Evolutionary conservation across 2,797 vertebrate species (phyloP), one percentile per base, ranked within the genome.

Genomic region (Anguilla obscura): DNA sequence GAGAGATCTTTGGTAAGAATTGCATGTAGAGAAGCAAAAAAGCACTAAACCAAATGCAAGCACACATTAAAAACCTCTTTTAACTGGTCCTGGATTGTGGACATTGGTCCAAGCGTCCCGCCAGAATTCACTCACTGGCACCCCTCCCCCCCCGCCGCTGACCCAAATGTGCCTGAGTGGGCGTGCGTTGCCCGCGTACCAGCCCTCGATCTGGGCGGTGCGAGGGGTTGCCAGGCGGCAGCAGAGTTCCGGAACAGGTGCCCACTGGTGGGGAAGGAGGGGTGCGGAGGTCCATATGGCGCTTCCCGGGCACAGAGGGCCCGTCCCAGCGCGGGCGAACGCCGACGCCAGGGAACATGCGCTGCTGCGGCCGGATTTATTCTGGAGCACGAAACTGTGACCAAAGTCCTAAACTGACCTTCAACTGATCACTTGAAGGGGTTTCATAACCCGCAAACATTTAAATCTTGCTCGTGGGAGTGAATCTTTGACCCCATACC

Each of bases 211-310:
- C 90, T 52, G 90, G 91, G 87, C 87, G 89, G 92, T 87, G 89
- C 89, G 86, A 89, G 88, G 14, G 33, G 87, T 86, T 91, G 92
- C 93, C 92, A 93, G 90, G 88, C 88, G 89, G 84, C 86, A 83
- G 90, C 87, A 91, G 92, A 92, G 91, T 91, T 93, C 92, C 93
- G 94, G 94, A 95, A 95, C 93, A 90, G 92, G 91, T 88, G 89
- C 93, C 94, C 92, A 89, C 91, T 87, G 89, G 91, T 93, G 94
- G 95, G 96, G 96, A 96, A 95, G 95, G 90, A 93, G 87, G 88
- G 89, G 93, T 69, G 56, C 95, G 95, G 95, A 14, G 95, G 90
- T 90, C 95, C 96, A 96, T 96, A 96, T 96, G 96, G 94, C 89
- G 84, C 66, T 8, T 84, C 89, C 86, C 90, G 94, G 91, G 93